A percentile compares a stretch with the other conserved stretches of the same genome.
Conservation (phyloP, 2,113 vertebrate genomes). For the Syngnathoides biaculeatus region DNA sequence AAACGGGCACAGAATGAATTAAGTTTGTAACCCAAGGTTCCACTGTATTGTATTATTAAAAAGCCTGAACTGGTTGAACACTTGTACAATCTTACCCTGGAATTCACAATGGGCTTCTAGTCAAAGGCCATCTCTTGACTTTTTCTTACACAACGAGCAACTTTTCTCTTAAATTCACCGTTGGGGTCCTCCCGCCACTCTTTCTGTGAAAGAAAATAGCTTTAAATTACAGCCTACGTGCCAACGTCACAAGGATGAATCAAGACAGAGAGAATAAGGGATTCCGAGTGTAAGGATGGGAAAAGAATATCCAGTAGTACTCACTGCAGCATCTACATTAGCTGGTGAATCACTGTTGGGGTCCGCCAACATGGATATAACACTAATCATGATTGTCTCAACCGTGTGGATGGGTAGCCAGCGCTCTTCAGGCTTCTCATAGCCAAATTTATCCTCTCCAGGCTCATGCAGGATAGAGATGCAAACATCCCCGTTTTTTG, state of each 20-base stretch:
- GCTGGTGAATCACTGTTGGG: slow-evolving; percentile 98
- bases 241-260: background rate
- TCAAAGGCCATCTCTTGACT: slow-evolving; percentile 83
- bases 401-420: slow-evolving; percentile 99
- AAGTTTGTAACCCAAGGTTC: background rate
- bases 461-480: slow-evolving; percentile 99
- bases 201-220: slow-evolving; percentile 65
- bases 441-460: slow-evolving; percentile 98
- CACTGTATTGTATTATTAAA: too few relatives aligned
- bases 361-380: slow-evolving; percentile 99
- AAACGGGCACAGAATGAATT: background rate
- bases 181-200: slow-evolving; percentile 82
- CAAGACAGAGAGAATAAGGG: background rate
- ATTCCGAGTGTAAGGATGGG: background rate
- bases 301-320: slow-evolving; percentile 32
- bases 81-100: slow-evolving; percentile 51
- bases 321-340: slow-evolving; percentile 97
- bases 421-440: slow-evolving; percentile 98
- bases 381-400: slow-evolving; percentile 99
- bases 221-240: background rate
- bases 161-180: slow-evolving; percentile 81
- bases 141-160: slow-evolving; percentile 80
- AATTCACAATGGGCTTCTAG: slow-evolving; percentile 60
- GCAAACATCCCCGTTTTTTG: slow-evolving; percentile 98
- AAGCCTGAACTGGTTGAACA: background rate